phyloP scores from a whole-genome alignment of 2,797 vertebrate species.

The Psittacula echo region DNA sequence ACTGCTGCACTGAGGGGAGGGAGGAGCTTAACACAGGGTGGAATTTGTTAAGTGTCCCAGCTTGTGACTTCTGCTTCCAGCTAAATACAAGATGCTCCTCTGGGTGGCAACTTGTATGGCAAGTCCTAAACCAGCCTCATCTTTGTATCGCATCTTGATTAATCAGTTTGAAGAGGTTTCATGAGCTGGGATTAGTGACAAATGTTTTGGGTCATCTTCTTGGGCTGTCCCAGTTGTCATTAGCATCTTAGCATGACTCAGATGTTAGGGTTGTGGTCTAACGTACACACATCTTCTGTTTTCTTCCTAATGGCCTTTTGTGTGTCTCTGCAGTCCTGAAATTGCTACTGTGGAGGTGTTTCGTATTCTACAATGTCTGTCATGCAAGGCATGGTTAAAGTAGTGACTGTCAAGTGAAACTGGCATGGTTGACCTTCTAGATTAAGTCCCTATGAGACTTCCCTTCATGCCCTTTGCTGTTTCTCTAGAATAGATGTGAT shows the following conservation, averaged over 20 bases:
- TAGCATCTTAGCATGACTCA: background rate
- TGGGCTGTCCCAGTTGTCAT: background rate
- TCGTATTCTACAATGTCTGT: background rate
- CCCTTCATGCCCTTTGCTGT: background rate
- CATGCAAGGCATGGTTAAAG: background rate
- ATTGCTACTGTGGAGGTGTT: background rate
- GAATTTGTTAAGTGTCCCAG: background rate
- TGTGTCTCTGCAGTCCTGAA: background rate
- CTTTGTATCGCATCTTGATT: background rate
- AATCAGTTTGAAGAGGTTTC: background rate
- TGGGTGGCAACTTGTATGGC: background rate
- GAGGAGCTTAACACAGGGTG: background rate
- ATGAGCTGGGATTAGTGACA: background rate
- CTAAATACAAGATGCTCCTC: background rate
- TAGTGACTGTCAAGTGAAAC: background rate
- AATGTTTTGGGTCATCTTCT: background rate
- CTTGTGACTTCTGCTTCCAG: background rate
- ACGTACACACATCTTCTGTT: accelerated
- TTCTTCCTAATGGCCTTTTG: background rate
- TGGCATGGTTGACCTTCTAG: background rate
- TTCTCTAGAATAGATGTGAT: background rate
- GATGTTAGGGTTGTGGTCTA: background rate
- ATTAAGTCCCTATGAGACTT: background rate
- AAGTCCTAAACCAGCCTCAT: background rate
- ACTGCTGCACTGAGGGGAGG: background rate